Evolutionary conservation across 2,888 invertebrate species (phyloP).

Genomic region (Tetragnatha montana): DNA sequence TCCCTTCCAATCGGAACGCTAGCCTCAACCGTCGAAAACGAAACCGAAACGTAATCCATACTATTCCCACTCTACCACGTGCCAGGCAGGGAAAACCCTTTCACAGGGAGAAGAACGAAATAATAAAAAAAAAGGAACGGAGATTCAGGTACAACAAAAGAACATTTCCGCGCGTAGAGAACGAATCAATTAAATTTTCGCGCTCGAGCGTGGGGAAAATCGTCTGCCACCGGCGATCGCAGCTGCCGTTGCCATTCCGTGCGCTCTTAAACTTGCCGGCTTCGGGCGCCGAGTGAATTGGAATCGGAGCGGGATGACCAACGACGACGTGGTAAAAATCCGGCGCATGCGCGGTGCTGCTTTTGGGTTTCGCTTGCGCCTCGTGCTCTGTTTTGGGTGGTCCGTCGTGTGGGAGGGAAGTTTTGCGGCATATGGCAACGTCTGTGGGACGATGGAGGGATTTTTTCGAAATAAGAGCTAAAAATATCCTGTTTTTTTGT

Average conservation of each 20-base stretch:
- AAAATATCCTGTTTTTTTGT: too few relatives aligned
- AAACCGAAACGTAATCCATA: conserved; percentile 50
- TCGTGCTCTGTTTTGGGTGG: neutral
- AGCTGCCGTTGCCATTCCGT: neutral
- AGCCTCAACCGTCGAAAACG: neutral
- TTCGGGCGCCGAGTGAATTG: conserved; percentile 58
- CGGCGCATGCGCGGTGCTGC: conserved; percentile 54
- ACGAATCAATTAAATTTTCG: neutral
- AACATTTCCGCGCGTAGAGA: neutral
- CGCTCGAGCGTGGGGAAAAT: neutral
- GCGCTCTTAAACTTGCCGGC: conserved; percentile 63
- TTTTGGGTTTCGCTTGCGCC: conserved; percentile 13
- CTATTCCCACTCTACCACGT: conserved; percentile 40
- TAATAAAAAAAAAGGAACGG: neutral
- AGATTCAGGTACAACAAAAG: neutral
- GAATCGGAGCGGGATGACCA: conserved; percentile 57
- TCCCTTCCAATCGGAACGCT: neutral
- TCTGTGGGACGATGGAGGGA: too few relatives aligned
- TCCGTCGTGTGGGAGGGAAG: too few relatives aligned
- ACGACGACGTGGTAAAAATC: conserved; percentile 36
- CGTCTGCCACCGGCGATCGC: neutral
- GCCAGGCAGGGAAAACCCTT: conserved; percentile 25
- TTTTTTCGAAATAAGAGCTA: too few relatives aligned
- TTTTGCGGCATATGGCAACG: too few relatives aligned
- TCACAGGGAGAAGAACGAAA: conserved; percentile 20